Evolutionary conservation across 1,140 invertebrate genomes (phyloP).

Genomic region (Ooceraea biroi): DNA sequence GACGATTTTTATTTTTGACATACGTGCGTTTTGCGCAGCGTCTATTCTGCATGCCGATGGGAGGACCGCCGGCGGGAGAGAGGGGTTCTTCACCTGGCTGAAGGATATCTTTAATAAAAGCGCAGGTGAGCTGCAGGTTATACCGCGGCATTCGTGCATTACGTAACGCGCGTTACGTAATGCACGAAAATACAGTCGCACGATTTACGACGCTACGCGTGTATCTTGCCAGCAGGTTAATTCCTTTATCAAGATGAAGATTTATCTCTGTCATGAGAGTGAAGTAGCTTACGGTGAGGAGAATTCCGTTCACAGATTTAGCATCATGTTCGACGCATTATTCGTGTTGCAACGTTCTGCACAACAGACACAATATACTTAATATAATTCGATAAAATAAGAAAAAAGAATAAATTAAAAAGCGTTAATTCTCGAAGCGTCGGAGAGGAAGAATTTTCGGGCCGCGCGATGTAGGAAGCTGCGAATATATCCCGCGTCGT

Average conservation of each 20-base stretch:
- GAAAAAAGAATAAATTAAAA: too few species aligned
- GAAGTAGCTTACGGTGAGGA: background rate
- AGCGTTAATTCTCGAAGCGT: too few species aligned
- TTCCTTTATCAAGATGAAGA: background rate
- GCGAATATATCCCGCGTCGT: slow-evolving; percentile 2
- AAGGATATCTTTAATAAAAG: slow-evolving; percentile 52
- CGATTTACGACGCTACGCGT: background rate
- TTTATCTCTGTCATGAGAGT: background rate
- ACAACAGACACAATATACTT: too few species aligned
- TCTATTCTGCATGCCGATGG: slow-evolving; percentile 4
- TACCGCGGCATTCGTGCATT: background rate
- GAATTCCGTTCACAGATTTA: background rate
- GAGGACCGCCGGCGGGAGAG: background rate
- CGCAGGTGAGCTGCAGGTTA: slow-evolving; percentile 21
- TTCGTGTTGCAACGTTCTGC: too few species aligned
- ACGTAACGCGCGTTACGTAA: slow-evolving; percentile 22
- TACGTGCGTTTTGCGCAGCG: slow-evolving; percentile 41
- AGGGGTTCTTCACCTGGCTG: slow-evolving; percentile 60
- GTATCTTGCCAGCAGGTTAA: background rate
- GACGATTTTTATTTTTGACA: slow-evolving; percentile 23
- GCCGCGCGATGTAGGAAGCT: background rate
- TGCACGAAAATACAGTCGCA: background rate
- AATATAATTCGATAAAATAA: too few species aligned
- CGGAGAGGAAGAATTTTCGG: too few species aligned
- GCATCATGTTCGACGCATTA: background rate